Base-by-base conservation (phyloP, 2,113 vertebrate genomes). In the Empidonax alnorum region DNA sequence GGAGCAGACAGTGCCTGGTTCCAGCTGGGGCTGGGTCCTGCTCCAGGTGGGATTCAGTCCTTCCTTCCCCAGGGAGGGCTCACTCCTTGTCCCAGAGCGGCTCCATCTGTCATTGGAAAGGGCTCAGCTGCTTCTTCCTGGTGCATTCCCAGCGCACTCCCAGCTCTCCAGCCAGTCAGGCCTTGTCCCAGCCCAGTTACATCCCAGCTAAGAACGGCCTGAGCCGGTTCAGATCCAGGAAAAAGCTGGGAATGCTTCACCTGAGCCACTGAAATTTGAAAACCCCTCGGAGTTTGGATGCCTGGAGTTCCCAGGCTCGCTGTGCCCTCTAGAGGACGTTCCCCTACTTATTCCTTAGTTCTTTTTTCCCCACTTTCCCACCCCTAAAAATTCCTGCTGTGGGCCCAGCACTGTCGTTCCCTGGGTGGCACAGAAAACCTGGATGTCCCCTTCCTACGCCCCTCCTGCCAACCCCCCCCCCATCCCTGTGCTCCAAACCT, bases 281-380 rank as follows among this genome's bases (percentile, higher is more conserved):
- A 31, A 19, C 6, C 4, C n/a, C 39, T 30, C 6, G 58, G 74
- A 41, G 69, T 41, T 46, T 6, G 5, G 5, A 7, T 2, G 22
- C 8, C 23, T 23, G 5, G 3, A 3, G 42, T 73, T 90, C 11
- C 5, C 42, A 6, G 84, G 66, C 19, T 73, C 10, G 12, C 44
- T 80, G 62, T 85, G 97, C 96, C 95, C 95, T 92, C 96, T 96
- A 90, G 79, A 93, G 97, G 89, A 90, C 71, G 37, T 44, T 59
- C 52, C 16, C 31, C 24, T 31, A 8, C 56, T 35, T 5, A 31
- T 7, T 33, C 83, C 65, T 50, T 16, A 72, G 71, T 28, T 31
- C 14, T 58, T 85, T 56, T 10, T 56, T 9, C 12, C 58, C 42
- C 6, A 7, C 22, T 73, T 53, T 33, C 22, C 37, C 69, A 5